Evolutionary conservation across 2,113 vertebrate species (phyloP).

Genomic region (Malurus elegans): DNA sequence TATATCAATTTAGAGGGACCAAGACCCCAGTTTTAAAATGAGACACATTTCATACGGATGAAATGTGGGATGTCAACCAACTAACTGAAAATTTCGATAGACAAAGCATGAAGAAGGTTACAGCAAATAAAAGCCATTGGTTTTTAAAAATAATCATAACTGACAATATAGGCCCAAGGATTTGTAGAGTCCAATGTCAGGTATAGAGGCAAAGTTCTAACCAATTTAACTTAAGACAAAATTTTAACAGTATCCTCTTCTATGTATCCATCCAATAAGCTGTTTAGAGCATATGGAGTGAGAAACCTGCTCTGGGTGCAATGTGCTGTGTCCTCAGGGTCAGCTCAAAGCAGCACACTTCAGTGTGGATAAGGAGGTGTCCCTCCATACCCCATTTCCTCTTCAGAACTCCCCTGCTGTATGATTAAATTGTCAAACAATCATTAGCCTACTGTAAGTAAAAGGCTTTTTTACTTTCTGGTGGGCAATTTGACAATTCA

Average conservation of each 20-base stretch:
- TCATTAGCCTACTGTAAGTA: not conserved
- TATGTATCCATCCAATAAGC: not conserved
- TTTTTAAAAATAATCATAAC: not conserved
- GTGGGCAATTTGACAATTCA: not conserved
- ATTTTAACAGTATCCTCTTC: not conserved
- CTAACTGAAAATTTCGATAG: not conserved
- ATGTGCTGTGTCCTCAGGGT: not conserved
- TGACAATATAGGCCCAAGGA: not conserved
- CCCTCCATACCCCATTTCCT: not conserved
- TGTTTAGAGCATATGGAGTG: not conserved
- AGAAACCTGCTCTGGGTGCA: not conserved
- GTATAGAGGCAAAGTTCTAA: not conserved
- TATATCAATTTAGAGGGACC: not conserved
- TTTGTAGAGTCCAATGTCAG: not conserved
- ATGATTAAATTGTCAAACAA: not conserved
- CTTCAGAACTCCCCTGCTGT: not conserved
- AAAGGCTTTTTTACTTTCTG: not conserved
- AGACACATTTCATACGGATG: too few species aligned
- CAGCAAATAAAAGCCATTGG: fast-evolving
- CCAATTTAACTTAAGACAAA: not conserved
- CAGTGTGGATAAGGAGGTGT: not conserved
- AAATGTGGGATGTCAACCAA: not conserved
- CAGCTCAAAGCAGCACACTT: not conserved
- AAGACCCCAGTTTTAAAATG: not conserved
- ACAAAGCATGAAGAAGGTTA: not conserved